Percentiles rank a stretch among this genome's conserved stretches.
Evolutionary conservation across 2,888 invertebrate species (phyloP).

Genomic region (Nemapogon koenigi): DNA sequence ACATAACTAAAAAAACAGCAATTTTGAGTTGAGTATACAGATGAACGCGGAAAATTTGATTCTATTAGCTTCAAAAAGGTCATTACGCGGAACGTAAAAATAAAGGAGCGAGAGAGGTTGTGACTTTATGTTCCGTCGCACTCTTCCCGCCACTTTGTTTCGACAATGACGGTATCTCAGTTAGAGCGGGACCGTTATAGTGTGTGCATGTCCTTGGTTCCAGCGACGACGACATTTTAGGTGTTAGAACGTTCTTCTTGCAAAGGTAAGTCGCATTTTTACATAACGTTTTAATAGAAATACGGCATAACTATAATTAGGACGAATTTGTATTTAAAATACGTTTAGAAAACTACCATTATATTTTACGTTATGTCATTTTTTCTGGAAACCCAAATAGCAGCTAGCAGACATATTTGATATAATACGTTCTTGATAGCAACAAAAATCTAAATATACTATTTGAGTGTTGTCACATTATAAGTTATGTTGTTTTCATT

Average conservation of each 20-base stretch:
- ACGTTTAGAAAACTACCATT: background rate
- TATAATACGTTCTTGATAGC: background rate
- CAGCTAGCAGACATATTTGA: background rate
- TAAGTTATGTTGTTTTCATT: background rate
- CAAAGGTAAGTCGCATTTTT: background rate
- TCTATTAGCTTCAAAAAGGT: background rate
- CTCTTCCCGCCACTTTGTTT: background rate
- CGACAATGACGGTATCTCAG: background rate
- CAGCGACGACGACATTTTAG: background rate
- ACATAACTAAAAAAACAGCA: background rate
- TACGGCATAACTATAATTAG: background rate
- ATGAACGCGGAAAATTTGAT: background rate
- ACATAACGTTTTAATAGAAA: background rate
- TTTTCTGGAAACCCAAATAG: background rate
- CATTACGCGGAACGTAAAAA: background rate
- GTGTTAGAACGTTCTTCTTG: background rate
- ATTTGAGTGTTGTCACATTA: background rate
- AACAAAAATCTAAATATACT: background rate
- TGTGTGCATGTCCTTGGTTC: background rate
- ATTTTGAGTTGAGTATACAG: background rate
- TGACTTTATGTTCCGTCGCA: background rate
- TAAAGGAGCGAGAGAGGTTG: background rate
- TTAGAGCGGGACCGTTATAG: background rate
- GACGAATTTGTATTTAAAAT: background rate
- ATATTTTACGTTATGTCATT: background rate